phyloP scores from a whole-genome alignment of 2,113 vertebrate species.

The Neodontobutis hainanensis region DNA sequence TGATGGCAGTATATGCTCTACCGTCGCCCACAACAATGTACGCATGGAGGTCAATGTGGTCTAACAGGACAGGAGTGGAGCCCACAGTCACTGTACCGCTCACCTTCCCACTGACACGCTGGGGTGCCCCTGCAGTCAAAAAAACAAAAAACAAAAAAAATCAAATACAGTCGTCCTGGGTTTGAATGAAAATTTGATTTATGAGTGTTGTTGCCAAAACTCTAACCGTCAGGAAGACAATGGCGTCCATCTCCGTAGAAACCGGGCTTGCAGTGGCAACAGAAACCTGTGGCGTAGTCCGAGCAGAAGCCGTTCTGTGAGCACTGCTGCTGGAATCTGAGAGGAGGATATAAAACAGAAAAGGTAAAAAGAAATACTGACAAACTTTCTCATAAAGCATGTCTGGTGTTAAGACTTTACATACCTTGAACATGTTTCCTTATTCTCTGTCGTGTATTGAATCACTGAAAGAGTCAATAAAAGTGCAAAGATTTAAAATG shows the following conservation, averaged over 20 bases:
- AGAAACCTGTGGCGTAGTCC: conserved; percentile 86
- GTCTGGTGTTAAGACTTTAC: conserved; percentile 4
- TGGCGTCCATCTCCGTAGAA: conserved; percentile 91
- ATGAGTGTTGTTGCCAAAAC: not conserved
- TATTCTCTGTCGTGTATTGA: conserved; percentile 80
- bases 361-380: not conserved
- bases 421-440: conserved; percentile 83
- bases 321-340: conserved; percentile 81
- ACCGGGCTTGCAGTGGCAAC: conserved; percentile 88
- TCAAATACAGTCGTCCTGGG: no score
- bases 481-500: not conserved
- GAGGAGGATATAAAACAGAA: not conserved
- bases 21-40: conserved; percentile 94
- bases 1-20: conserved; percentile 91
- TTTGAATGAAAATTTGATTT: not conserved
- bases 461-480: conserved; percentile 75
- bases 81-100: conserved; percentile 86
- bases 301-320: conserved; percentile 88
- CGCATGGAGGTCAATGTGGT: conserved; percentile 86
- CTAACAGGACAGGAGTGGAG: conserved; percentile 72
- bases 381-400: not conserved
- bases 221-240: conserved; percentile 88
- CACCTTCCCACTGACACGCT: conserved; percentile 94
- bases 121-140: conserved; percentile 84
- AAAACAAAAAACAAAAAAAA: not conserved